phyloP scores from a whole-genome alignment of 2,888 invertebrate genomes.

The Vanessa cardui region DNA sequence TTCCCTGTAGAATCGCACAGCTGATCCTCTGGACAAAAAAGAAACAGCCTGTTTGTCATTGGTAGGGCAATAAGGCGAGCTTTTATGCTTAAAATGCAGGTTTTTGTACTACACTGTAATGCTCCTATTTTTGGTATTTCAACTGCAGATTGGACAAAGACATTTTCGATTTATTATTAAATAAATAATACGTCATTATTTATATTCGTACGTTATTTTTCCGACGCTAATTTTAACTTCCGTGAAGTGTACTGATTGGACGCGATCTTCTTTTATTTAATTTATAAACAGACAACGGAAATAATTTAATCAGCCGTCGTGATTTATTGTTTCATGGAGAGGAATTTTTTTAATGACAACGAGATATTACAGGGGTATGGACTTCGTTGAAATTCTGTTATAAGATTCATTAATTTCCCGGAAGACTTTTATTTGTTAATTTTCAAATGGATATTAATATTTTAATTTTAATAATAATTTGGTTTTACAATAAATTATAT shows the following conservation, averaged over 20 bases:
- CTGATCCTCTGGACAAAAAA: too few species aligned
- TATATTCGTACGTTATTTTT: not conserved
- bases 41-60: too few species aligned
- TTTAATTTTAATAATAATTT: not conserved
- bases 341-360: conserved; percentile 18
- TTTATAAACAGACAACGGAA: not conserved
- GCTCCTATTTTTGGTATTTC: too few species aligned
- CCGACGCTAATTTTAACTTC: too few species aligned
- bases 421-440: conserved; percentile 15
- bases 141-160: too few species aligned
- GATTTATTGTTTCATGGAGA: conserved; percentile 1
- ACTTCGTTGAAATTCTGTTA: conserved; percentile 17
- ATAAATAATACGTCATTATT: too few species aligned
- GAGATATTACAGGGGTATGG: conserved; percentile 10
- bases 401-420: conserved; percentile 10
- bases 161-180: too few species aligned
- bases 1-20: too few species aligned
- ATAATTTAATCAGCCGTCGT: not conserved
- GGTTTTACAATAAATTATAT: too few species aligned
- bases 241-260: not conserved
- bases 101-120: too few species aligned
- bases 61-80: too few species aligned
- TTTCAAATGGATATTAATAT: conserved; percentile 3
- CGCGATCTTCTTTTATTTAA: not conserved
- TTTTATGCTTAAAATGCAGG: too few species aligned